Base-by-base conservation (phyloP, 53 echinoderm and acorn worm genomes). In the Arbacia lixula region DNA sequence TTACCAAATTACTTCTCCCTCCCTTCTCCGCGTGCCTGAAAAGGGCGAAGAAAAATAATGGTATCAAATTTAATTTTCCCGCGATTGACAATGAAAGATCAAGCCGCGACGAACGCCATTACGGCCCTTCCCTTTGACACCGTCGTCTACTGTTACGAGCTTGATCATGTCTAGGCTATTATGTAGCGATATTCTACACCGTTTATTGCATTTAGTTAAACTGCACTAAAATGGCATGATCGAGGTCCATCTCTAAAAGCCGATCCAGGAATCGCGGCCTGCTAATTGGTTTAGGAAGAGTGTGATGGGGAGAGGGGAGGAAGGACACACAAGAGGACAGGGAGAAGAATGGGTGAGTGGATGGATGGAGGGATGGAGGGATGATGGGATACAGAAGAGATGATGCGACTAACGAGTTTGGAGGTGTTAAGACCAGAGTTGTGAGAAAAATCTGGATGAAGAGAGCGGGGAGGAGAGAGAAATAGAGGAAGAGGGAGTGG, bases 31-130 rank as follows among this genome's bases (percentile, higher is more conserved):
- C 64, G 56, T 58, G 21, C n/a, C 64, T 29, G 29, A 61, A 81
- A 42, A 63, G 61, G 61, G 82, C 52, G 82, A 81, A 46, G 82
- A 81, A 81, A 81, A 81, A 81, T 81, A 81, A 81, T 81, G 82
- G 82, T 81, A 81, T 81, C 82, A 81, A 63, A 81, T 81, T 81
- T 81, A 81, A 81, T 81, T 63, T 81, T 63, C 62, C 63, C 77
- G 12, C 74, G 74, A 41, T 5, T 81, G 82, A 81, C 82, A 81
- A 81, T 79, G 46, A 81, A 81, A 81, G 82, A 81, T 81, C 79
- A 81, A 63, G 64, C 82, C 64, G 63, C 63, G 82, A 81, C 82
- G 63, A 81, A 81, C 82, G 40, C 82, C 64, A 81, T 81, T 81
- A 81, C 31, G 27, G 43, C 42, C 46, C 41, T 33, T 28, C 46